Conservation (phyloP, 92 coral and sea anemone genomes). For the Zoanthus sociatus region DNA sequence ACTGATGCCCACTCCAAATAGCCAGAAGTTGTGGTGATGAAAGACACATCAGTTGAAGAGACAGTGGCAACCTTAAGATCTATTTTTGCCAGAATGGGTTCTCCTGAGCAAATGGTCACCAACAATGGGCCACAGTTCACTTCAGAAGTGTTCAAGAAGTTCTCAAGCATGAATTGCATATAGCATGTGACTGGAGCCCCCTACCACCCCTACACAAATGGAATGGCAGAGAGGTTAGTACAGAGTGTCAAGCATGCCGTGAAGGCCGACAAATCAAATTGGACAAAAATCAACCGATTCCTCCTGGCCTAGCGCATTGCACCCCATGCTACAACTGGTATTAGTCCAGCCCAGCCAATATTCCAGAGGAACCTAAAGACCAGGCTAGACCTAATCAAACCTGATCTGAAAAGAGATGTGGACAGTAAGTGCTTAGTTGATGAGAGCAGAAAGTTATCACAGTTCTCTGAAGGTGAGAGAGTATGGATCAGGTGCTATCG, state of each 20-base stretch:
- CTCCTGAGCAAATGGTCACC: constrained; percentile 59
- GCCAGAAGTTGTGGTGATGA: constrained; percentile 55
- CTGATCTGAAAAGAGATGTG: constrained; percentile 51
- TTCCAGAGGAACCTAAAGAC: constrained; percentile 50
- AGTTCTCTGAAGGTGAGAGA: constrained; percentile 39
- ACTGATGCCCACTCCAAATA: constrained; percentile 57
- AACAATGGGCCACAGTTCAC: constrained; percentile 59
- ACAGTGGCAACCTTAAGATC: constrained; percentile 46
- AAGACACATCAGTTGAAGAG: constrained; percentile 50
- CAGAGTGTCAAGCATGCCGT: constrained; percentile 64
- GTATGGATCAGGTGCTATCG: constrained; percentile 7
- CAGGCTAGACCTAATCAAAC: constrained; percentile 55
- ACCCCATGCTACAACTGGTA: constrained; percentile 53
- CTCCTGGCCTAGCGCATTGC: constrained; percentile 51
- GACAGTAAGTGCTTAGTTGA: constrained; percentile 42
- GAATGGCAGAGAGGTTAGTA: constrained; percentile 56
- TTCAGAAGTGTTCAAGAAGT: constrained; percentile 52
- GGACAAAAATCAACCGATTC: constrained; percentile 47
- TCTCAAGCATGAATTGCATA: constrained; percentile 39
- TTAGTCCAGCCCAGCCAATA: constrained; percentile 59
- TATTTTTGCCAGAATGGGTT: constrained; percentile 53
- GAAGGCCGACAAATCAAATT: constrained; percentile 51
- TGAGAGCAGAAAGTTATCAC: constrained; percentile 27
- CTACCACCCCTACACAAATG: constrained; percentile 59
- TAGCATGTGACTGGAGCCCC: constrained; percentile 65